phyloP scores from a whole-genome alignment of 2,888 invertebrate species.

The Caenorhabditis wallacei region DNA sequence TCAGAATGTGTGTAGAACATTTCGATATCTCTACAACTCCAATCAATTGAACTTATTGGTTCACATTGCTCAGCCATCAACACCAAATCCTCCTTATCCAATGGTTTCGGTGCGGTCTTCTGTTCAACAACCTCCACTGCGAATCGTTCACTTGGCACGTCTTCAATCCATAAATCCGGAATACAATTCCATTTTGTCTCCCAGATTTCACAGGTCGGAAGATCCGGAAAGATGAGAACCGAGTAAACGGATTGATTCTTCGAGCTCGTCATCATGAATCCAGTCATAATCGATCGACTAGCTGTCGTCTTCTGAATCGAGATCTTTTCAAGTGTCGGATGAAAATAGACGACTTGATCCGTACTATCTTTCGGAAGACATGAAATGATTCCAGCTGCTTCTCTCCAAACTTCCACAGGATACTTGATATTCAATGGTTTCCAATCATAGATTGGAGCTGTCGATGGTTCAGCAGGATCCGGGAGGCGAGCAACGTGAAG shows the following conservation, averaged over 20 bases:
- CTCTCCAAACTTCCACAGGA: conserved; percentile 51
- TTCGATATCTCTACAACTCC: conserved; percentile 57
- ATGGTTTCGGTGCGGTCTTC: neutral
- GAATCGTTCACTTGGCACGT: conserved; percentile 60
- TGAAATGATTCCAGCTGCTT: conserved; percentile 48
- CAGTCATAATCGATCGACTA: conserved; percentile 18
- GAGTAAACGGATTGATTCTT: conserved; percentile 57
- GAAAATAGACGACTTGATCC: conserved; percentile 25
- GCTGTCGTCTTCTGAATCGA: conserved; percentile 16
- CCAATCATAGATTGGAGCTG: conserved; percentile 31
- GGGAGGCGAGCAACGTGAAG: conserved; percentile 46
- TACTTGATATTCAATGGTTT: conserved; percentile 20
- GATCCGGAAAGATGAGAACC: conserved; percentile 35
- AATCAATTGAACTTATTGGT: conserved; percentile 51
- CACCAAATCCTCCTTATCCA: conserved; percentile 51
- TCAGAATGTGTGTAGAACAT: conserved; percentile 65
- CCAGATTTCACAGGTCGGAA: conserved; percentile 49
- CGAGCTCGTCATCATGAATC: conserved; percentile 37
- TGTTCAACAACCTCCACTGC: conserved; percentile 21
- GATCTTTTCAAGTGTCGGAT: conserved; percentile 30
- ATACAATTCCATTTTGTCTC: conserved; percentile 56
- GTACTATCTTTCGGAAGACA: conserved; percentile 24
- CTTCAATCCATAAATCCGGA: conserved; percentile 70
- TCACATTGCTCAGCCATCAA: conserved; percentile 66
- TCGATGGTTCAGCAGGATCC: neutral